These are phyloP conservation scores for Mormyrus hasselquistii DNA, from an alignment of 2,797 vertebrate genomes.

Conservation along the genomic window DNA sequence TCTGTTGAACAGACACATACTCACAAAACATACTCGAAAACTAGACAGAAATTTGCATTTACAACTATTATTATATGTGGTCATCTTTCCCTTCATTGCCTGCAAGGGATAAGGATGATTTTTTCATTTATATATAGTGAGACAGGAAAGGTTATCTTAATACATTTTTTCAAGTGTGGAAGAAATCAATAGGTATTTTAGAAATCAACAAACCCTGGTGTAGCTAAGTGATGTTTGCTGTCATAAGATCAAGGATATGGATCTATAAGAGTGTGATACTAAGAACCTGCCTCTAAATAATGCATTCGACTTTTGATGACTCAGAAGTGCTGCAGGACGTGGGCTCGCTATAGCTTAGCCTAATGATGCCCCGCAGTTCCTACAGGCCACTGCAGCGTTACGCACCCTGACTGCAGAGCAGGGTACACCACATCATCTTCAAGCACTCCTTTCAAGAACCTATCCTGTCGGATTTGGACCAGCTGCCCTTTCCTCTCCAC, in stretches of 20 bases:
- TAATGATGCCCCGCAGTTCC: background rate
- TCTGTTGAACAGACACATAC: constrained; percentile 17
- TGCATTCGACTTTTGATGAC: background rate
- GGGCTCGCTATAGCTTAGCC: background rate
- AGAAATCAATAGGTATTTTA: background rate
- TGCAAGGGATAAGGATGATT: background rate
- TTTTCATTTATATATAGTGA: background rate
- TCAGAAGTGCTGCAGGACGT: background rate
- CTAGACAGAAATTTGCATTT: background rate
- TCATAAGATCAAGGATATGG: background rate
- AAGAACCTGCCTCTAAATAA: background rate
- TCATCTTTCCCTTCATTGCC: background rate
- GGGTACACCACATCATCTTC: constrained; percentile 19
- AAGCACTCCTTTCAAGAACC: constrained; percentile 25
- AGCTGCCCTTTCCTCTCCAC: constrained; percentile 14
- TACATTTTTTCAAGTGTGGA: background rate
- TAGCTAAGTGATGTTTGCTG: background rate
- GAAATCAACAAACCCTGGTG: background rate
- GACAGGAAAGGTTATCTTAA: background rate
- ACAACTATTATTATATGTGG: background rate
- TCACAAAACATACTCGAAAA: background rate
- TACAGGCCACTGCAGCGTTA: background rate
- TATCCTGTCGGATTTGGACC: constrained; percentile 14
- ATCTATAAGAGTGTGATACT: background rate
- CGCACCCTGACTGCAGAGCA: constrained; percentile 17